Base-by-base conservation (phyloP, 2,113 vertebrate genomes). In the Psettodes erumei region DNA sequence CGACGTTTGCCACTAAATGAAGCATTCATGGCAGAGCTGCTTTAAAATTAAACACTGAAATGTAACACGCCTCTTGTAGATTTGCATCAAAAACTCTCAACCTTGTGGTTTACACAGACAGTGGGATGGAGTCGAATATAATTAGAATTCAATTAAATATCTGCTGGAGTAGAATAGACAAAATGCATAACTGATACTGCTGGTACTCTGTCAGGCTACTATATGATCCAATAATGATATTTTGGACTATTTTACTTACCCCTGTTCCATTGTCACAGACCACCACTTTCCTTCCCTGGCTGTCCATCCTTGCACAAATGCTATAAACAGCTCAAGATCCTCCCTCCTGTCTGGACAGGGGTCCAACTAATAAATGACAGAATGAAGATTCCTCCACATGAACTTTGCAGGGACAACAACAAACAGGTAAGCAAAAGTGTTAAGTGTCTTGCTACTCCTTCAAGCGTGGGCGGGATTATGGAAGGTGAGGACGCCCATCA, bases 251-350 rank as follows among this genome's bases (percentile, higher is more conserved):
- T 35, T 40, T 21, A 91, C 97, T 94, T 89, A 97, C 97, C 95
- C 97, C 97, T 1, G 96, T 98, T 68, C 97, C 96, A 92, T 98
- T 98, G 94, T 98, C 97, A 91, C 96, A 98, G 65, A 98, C 97
- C 81, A 97, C 95, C 92, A 98, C 97, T 85, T 95, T 97, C 90
- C 96, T 95, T 83, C 97, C 97, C 61, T 94, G 87, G 75, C 94
- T 96, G 93, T 98, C 96, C 97, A 98, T 98, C 70, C 0, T 89
- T 25, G 23, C 23, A 21, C n/a, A 21, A 33, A 51, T 28, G 6
- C 13, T 50, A 3, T n/a, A 54, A 56, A 67, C 8, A 63, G n/a
- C 37, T 67, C 9, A 13, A 60, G 40, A 64, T 54, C 8, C 6
- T 81, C 66, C 72, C 50, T 68, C 63, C 66, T 47, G 64, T 78